Base-by-base conservation (phyloP, 2,888 invertebrate species). In the Linnaemya vulpina region DNA sequence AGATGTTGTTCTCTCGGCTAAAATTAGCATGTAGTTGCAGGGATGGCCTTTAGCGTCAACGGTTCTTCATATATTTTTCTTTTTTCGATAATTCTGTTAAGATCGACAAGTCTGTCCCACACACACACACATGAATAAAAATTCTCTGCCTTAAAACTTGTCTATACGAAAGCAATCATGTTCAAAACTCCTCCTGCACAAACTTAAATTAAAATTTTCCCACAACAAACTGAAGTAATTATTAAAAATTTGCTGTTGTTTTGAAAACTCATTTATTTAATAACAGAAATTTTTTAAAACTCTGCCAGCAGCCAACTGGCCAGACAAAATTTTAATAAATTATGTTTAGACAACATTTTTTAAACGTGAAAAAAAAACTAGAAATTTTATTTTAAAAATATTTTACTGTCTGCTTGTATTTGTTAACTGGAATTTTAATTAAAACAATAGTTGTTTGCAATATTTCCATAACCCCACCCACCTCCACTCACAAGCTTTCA, bases 341-440 rank as follows among this genome's bases (percentile, higher is more conserved):
- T n/a, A 30, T 43, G 25, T 68, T 58, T 43, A 43, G 17, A 17
- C 17, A 71, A 70, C n/a, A n/a, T n/a, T n/a, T 40, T 55, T 55
- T 40, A 43, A 38, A 38, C 13, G 35, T n/a, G 20, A 38, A 38
- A 30, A 55, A 53, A 8, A n/a, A 68, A 53, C 9, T 68, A 9
- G 0, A 68, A 38, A 43, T 38, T 68, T 70, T 40, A 40, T 58
- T n/a, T n/a, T 73, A 17, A 46, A 3, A 58, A 46, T 30, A n/a
- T 51, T 17, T 73, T 22, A n/a, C n/a, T n/a, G 9, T 46, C 1
- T 74, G 20, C 38, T 10, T 15, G 1, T 11, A 15, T 75, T 17
- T 20, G 17, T 58, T 1, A 55, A 17, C 20, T 25, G 15, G 30
- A 78, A 62, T 78, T 70, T 70, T 70, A 78, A 70, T 78, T 78